A percentile compares a stretch with the other conserved stretches of the same genome.
These are phyloP conservation scores for Rhabdophis nuchalis DNA, from an alignment of 2,797 vertebrate genomes.

Conservation along the genomic window DNA sequence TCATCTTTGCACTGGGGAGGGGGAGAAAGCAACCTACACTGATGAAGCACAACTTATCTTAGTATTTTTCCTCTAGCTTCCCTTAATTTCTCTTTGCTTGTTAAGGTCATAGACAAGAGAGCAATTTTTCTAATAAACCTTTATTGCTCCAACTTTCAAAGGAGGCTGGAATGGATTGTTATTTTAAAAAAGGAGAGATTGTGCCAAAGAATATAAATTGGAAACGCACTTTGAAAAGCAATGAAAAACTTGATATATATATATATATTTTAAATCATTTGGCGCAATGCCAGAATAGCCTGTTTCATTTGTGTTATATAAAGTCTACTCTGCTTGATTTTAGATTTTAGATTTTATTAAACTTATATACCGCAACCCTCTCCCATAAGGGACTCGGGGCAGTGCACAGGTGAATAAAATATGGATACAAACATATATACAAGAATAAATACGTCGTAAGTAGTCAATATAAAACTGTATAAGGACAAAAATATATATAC, in stretches of 20 bases:
- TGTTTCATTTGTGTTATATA: neutral
- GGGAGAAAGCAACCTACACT: neutral
- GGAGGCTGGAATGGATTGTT: neutral
- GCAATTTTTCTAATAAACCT: neutral
- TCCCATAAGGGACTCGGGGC: too few species aligned
- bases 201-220: neutral
- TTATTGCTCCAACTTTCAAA: neutral
- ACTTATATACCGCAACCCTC: too few species aligned
- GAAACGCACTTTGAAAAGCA: neutral
- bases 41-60: neutral
- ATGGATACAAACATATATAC: too few species aligned
- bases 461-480: too few species aligned
- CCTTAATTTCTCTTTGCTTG: constrained; percentile 5
- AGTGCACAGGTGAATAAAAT: too few species aligned
- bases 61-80: neutral
- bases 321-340: neutral
- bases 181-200: neutral
- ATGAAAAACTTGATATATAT: neutral
- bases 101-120: neutral
- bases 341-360: too few species aligned
- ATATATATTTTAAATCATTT: neutral
- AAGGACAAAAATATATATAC: neutral
- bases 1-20: neutral
- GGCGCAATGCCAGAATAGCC: neutral
- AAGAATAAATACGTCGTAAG: too few species aligned